phyloP scores from a whole-genome alignment of 2,113 vertebrate genomes.

The Callopanchax toddi region DNA sequence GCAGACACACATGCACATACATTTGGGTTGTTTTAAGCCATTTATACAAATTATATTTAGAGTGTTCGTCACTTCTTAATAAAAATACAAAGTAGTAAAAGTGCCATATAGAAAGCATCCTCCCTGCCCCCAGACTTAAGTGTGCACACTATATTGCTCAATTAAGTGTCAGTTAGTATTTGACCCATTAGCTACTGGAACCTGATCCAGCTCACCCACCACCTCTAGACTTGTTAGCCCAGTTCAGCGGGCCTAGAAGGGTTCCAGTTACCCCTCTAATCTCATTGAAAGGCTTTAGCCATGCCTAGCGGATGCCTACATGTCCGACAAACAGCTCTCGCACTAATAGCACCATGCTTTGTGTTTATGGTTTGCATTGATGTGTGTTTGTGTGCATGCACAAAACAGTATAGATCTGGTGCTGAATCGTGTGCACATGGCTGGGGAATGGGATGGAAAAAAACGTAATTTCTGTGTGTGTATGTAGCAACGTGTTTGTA shows the following conservation, averaged over 20 bases:
- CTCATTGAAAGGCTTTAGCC: slow-evolving; percentile 86
- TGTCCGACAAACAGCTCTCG: slow-evolving; percentile 87
- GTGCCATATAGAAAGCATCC: slow-evolving; percentile 11
- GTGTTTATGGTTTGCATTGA: slow-evolving; percentile 55
- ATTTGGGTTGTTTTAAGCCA: background rate
- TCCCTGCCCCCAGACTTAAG: slow-evolving; percentile 28
- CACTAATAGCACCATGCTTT: slow-evolving; percentile 83
- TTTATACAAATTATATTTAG: background rate
- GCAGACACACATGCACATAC: background rate
- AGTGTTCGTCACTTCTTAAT: background rate
- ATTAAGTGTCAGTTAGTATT: slow-evolving; percentile 78
- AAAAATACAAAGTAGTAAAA: slow-evolving; percentile 12
- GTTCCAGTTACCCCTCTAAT: slow-evolving; percentile 90
- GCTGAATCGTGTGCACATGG: slow-evolving; percentile 38
- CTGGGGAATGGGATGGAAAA: slow-evolving; percentile 51
- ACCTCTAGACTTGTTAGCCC: slow-evolving; percentile 75
- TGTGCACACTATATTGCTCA: slow-evolving; percentile 64
- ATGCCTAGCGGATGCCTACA: slow-evolving; percentile 86
- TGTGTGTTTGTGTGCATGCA: slow-evolving; percentile 49
- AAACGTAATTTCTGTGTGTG: slow-evolving; percentile 53
- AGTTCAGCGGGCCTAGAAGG: slow-evolving; percentile 63
- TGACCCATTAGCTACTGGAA: slow-evolving; percentile 80
- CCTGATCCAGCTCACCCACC: slow-evolving; percentile 73
- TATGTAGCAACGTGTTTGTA: slow-evolving; percentile 56
- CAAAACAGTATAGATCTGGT: slow-evolving; percentile 60